These are phyloP conservation scores for Rhingia campestris DNA, from an alignment of 2,888 invertebrate genomes.

Conservation along the genomic window DNA sequence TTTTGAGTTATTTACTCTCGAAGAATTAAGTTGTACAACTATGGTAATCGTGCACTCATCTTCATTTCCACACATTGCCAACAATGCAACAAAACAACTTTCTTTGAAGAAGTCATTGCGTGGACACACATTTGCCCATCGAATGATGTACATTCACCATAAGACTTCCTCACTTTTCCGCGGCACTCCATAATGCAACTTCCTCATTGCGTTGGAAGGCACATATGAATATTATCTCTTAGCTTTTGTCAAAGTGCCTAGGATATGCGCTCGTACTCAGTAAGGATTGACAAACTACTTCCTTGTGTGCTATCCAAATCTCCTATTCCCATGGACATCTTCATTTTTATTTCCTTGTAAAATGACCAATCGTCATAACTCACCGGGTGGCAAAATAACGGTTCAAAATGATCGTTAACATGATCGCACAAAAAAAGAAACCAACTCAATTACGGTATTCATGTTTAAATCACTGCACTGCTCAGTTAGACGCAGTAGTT, in stretches of 20 bases:
- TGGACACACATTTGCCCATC: slow-evolving; percentile 51
- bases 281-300: slow-evolving; percentile 51
- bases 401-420: not conserved
- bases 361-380: slow-evolving; percentile 25
- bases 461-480: slow-evolving; percentile 36
- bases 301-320: slow-evolving; percentile 51
- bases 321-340: slow-evolving; percentile 36
- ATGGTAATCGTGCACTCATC: slow-evolving; percentile 32
- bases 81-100: slow-evolving; percentile 58
- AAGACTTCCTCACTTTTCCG: slow-evolving; percentile 54
- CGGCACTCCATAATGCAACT: slow-evolving; percentile 25
- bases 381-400: slow-evolving; percentile 26
- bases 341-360: slow-evolving; percentile 59
- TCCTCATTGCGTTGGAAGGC: slow-evolving; percentile 51
- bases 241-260: slow-evolving; percentile 9
- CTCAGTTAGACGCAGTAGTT: slow-evolving; percentile 30
- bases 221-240: not conserved
- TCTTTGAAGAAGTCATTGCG: slow-evolving; percentile 49
- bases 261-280: slow-evolving; percentile 23
- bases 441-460: slow-evolving; percentile 34
- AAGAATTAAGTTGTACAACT: slow-evolving; percentile 45
- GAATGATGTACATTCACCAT: slow-evolving; percentile 49
- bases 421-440: slow-evolving; percentile 19
- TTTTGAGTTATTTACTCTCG: slow-evolving; percentile 30
- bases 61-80: not conserved